phyloP scores from a whole-genome alignment of 64 coral and sea anemone genomes.

The Cladopsammia gracilis region DNA sequence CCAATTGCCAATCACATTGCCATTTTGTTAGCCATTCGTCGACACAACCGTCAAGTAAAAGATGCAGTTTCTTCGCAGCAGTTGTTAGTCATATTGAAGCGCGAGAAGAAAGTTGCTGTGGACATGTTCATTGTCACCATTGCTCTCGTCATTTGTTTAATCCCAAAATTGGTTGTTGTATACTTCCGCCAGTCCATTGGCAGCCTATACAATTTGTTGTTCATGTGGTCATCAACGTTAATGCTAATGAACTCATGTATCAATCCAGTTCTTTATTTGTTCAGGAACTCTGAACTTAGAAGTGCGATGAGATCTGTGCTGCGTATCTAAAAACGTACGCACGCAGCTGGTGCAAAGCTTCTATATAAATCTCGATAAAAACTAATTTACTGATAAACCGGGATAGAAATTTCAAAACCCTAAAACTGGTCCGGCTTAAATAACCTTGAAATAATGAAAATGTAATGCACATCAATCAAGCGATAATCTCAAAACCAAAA shows the following conservation, averaged over 20 bases:
- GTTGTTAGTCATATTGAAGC: not conserved
- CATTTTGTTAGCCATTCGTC: not conserved
- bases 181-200: not conserved
- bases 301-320: not conserved
- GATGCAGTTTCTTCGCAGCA: not conserved
- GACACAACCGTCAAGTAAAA: not conserved
- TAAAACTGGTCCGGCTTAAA: too few relatives aligned
- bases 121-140: not conserved
- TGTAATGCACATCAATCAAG: too few relatives aligned
- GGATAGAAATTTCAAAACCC: too few relatives aligned
- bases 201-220: not conserved
- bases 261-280: not conserved
- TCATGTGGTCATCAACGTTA: not conserved
- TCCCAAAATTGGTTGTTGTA: not conserved
- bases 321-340: too few relatives aligned
- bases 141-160: not conserved
- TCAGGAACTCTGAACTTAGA: not conserved
- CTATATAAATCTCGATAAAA: too few relatives aligned
- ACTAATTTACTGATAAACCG: too few relatives aligned
- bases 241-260: not conserved
- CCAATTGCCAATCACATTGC: not conserved
- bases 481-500: too few relatives aligned
- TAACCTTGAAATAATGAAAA: too few relatives aligned
- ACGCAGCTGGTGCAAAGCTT: too few relatives aligned
- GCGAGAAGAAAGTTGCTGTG: not conserved